Base-by-base conservation (phyloP, 2,888 invertebrate genomes). In the Amiota communis region DNA sequence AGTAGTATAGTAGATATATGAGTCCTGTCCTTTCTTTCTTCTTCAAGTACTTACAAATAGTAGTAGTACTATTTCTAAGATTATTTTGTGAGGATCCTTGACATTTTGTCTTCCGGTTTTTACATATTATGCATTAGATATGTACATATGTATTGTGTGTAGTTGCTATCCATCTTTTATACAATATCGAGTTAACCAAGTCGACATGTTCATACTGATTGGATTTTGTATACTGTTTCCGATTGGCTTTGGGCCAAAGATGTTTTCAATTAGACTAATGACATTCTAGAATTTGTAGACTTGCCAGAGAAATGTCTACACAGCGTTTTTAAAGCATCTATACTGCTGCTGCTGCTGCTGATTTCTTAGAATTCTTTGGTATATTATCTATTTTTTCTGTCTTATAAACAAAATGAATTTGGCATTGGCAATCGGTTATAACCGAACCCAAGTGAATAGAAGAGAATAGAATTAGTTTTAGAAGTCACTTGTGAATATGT, bases 211-310 rank as follows among this genome's bases (percentile, higher is more conserved):
- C 67, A 51, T 68, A 51, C 20, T 68, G 67, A 68, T 68, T 68
- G 67, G 67, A 68, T 68, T 51, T 68, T 68, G 51, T 51, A 53
- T 53, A 6, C 67, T 23, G n/a, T 68, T 68, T 68, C 17, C 48
- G 67, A 68, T 77, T 83, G 82, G 82, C 81, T 68, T 74, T 77
- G 74, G 75, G 85, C 82, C 82, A 85, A 83, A 82, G 83, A 81
- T 84, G 83, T 83, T 83, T 83, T 83, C 82, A 83, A 83, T 83
- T 83, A 83, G 83, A 80, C 82, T 83, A 83, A 83, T 83, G 82
- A 83, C 83, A 83, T 83, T 83, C 85, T 82, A 83, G 84, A 81
- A 82, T 84, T 82, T 83, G 82, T 82, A 76, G 83, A 79, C 80
- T 79, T 84, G 82, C 83, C 84, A 82, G 61, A 76, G 77, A 80